Percentiles rank a stretch among this genome's conserved stretches.
These are phyloP conservation scores for Helogale parvula DNA, from an alignment of 2,113 vertebrate species.

Conservation along the genomic window DNA sequence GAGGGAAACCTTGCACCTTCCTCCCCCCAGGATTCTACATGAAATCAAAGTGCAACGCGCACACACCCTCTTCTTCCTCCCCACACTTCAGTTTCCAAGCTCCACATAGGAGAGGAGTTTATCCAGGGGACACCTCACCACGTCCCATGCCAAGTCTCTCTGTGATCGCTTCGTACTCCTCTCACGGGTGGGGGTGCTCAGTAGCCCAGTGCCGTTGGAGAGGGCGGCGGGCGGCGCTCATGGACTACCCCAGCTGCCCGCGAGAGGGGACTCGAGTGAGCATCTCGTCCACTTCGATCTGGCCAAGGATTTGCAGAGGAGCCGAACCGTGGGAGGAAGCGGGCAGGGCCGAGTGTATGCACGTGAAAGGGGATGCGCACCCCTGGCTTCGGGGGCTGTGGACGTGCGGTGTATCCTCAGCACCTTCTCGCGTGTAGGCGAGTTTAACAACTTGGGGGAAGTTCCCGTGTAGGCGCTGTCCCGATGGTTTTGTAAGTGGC, in stretches of 20 bases:
- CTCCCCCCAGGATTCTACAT: background rate
- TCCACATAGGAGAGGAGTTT: background rate
- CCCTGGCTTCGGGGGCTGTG: background rate
- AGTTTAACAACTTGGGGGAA: slow-evolving; percentile 74
- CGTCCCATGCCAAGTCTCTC: background rate
- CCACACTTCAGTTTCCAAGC: background rate
- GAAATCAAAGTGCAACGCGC: slow-evolving; percentile 21
- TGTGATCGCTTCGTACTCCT: background rate
- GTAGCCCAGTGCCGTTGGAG: background rate
- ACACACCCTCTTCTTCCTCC: background rate
- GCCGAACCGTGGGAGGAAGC: background rate
- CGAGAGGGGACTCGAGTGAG: background rate
- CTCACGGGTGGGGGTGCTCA: background rate
- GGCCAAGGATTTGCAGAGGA: background rate
- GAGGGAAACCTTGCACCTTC: background rate
- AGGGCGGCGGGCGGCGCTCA: slow-evolving; percentile 55
- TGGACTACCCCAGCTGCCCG: slow-evolving; percentile 34
- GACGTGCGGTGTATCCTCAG: background rate
- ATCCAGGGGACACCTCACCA: background rate
- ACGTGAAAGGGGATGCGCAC: background rate
- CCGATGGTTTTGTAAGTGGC: background rate
- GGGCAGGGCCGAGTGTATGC: background rate
- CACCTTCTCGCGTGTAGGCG: background rate
- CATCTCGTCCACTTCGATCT: background rate
- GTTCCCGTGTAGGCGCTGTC: slow-evolving; percentile 5